Evolutionary conservation across 2,797 vertebrate genomes (phyloP), one percentile per base, ranked within the genome.

Genomic region (Lithobates sylvaticus): DNA sequence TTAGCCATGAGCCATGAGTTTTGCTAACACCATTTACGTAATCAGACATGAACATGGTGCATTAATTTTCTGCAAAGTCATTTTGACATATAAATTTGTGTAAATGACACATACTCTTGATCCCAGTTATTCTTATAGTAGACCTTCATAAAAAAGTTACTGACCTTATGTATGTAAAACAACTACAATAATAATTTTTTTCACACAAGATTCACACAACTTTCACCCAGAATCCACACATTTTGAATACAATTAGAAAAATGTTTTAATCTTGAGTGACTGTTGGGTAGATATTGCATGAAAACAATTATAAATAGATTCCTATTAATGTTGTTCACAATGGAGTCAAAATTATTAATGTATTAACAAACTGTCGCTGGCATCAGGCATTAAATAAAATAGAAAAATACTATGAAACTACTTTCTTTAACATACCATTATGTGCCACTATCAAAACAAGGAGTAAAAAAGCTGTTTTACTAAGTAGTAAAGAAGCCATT

Each of bases 31-130:
- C 50, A 34, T 72, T 58, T 72, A 72, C 32, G 34, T 71, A 71
- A 71, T 71, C 16, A 9, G 18, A 70, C 18, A 67, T 78, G 29
- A 36, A 5, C n/a, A 27, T 50, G 47, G 67, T 54, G 27, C 32
- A 64, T 36, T 2, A 27, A 36, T 5, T 61, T 36, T 13, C 4
- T 72, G 15, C 15, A 58, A 32, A 61, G 68, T 81, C 32, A 71
- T 72, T 26, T 26, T 39, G 23, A 61, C 50, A 81, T 23, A 61
- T 61, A 10, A 18, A 16, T 18, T 71, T 72, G 13, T 10, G 21
- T 12, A 18, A 71, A 58, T 72, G 47, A 71, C 47, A 81, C 47
- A 71, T 80, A 18, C 21, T 34, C 12, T 69, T 29, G 64, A 80
- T 36, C 29, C 26, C n/a, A 71, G 21, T 36, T 23, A 10, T 50